Base-by-base conservation (phyloP, 1,140 invertebrate genomes). In the Drosophila tropicalis region DNA sequence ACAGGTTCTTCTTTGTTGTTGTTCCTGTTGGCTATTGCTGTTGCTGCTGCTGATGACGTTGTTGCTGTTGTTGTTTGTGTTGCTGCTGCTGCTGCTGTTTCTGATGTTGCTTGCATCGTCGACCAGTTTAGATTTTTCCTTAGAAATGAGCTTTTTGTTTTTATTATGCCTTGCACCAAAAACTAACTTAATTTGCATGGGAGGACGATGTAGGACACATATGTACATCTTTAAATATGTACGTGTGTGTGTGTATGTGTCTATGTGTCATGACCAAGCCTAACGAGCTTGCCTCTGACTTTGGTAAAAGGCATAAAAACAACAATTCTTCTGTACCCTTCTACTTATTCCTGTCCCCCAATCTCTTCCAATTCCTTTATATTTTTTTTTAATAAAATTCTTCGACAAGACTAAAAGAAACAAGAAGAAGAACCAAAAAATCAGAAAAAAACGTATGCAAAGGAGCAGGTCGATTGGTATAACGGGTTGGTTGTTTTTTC, bases 161-260 rank as follows among this genome's bases (percentile, higher is more conserved):
- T 82, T 79, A 67, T 67, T 72, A 69, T 80, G 74, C 77, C 64
- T 54, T 75, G 70, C 79, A 79, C 70, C 84, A 77, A 83, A 87
- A 87, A 89, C 84, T 83, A 89, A 87, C 83, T 87, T 83, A 76
- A 87, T 87, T 87, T 87, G 76, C 79, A 86, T 86, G 73, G 54
- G 56, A 25, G 58, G 56, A 70, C 69, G 70, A 71, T 77, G 70
- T 85, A 79, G 75, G 76, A 76, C 64, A 72, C 51, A 40, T 58
- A 47, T 64, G 58, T 44, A 47, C 29, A 29, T 29, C 29, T 36
- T n/a, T 55, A 47, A 54, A 19, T 60, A 22, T 55, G 41, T 72
- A 41, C 55, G 29, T 60, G n/a, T 63, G 64, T 64, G 39, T 71
- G 55, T 70, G 36, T 64, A 54, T 54, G 29, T 41, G 67, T 55